These are phyloP conservation scores for Phenganax marumi DNA, from an alignment of 92 coral and sea anemone species.

Conservation along the genomic window DNA sequence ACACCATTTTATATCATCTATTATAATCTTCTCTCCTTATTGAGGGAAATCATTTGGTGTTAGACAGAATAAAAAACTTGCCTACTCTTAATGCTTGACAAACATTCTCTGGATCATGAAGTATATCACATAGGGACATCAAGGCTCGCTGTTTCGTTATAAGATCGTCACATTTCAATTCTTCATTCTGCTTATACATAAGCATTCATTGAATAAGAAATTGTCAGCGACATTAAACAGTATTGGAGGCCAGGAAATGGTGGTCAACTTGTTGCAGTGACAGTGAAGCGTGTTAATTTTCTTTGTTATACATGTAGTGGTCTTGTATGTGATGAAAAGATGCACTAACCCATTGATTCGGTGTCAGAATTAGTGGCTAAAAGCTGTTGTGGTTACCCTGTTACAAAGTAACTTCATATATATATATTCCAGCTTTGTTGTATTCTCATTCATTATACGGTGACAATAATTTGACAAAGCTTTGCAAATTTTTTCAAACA, in stretches of 20 bases:
- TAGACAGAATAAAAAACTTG: slow-evolving; percentile 36
- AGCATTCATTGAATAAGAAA: not conserved
- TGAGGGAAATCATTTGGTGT: not conserved
- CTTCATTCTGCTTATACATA: slow-evolving; percentile 67
- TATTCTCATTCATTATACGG: too few relatives aligned
- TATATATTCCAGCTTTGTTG: too few relatives aligned
- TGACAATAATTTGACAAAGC: too few relatives aligned
- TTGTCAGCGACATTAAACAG: too few relatives aligned
- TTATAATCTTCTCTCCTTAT: not conserved
- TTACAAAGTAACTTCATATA: too few relatives aligned
- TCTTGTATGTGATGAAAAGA: too few relatives aligned
- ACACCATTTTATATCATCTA: not conserved
- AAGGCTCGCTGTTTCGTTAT: slow-evolving; percentile 83
- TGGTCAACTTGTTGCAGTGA: slow-evolving; percentile 76
- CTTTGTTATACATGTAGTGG: too few relatives aligned
- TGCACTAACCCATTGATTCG: too few relatives aligned
- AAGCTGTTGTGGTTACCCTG: too few relatives aligned
- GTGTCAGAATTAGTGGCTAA: too few relatives aligned
- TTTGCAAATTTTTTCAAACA: too few relatives aligned
- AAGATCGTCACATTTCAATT: slow-evolving; percentile 74
- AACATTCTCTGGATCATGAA: slow-evolving; percentile 93
- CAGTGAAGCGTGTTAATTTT: too few relatives aligned
- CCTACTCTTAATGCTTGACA: slow-evolving; percentile 87
- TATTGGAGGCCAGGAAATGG: slow-evolving; percentile 74
- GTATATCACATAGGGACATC: slow-evolving; percentile 89